phyloP scores from a whole-genome alignment of 2,797 vertebrate genomes.

The Sebastes itinus region DNA sequence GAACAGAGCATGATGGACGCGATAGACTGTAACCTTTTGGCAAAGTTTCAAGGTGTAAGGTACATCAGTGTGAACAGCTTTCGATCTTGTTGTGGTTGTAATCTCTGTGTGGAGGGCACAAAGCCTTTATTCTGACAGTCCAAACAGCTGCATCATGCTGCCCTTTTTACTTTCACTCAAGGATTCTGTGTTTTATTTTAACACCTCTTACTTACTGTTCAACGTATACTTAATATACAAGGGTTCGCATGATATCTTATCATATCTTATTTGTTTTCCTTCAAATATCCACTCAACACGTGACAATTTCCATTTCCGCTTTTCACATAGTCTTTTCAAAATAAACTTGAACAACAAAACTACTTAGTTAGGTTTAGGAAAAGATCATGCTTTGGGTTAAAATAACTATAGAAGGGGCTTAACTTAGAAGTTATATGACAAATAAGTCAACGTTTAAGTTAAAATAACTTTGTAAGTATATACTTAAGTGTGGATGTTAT shows the following conservation, averaged over 20 bases:
- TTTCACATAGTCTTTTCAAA: no score
- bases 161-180: not conserved
- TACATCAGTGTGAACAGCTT: conserved; percentile 31
- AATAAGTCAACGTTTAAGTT: no score
- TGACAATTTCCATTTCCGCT: no score
- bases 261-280: no score
- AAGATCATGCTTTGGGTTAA: no score
- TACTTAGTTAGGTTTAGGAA: no score
- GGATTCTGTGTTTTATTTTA: not conserved
- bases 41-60: conserved; percentile 58
- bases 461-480: no score
- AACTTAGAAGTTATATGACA: no score
- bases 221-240: no score
- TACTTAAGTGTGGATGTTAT: no score
- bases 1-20: conserved; percentile 54
- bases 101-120: conserved; percentile 1
- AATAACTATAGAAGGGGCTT: accelerated
- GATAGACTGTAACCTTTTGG: conserved; percentile 61
- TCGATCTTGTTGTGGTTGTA: conserved; percentile 3
- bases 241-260: no score
- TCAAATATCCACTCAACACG: accelerated
- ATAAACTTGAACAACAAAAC: no score
- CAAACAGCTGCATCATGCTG: conserved; percentile 13
- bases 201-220: not conserved
- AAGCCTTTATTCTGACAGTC: conserved; percentile 15